Evolutionary conservation across 2,888 invertebrate species (phyloP), one percentile per base, ranked within the genome.

Genomic region (Caenorhabditis sulstoni): DNA sequence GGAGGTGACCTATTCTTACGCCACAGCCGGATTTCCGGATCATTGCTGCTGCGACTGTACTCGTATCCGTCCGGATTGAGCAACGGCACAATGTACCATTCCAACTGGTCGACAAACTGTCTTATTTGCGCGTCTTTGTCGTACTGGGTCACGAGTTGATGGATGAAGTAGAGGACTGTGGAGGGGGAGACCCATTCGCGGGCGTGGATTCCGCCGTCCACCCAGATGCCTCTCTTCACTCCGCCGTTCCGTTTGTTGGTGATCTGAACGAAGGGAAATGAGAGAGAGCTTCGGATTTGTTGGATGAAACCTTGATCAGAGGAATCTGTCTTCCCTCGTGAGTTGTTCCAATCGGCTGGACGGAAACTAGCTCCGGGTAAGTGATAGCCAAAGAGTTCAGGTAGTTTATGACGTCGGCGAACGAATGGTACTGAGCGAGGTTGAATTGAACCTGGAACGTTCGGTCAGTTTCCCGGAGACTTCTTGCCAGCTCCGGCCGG

Each of bases 271-370:
- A 16, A 18, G 18, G 50, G 5, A 16, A 12, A 39, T 61, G 7
- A 18, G 22, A 16, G 16, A 8, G 12, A 22, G 16, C n/a, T n/a
- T n/a, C n/a, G n/a, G n/a, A n/a, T n/a, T n/a, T n/a, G n/a, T n/a
- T 44, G 20, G 18, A 20, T 5, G 9, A 35, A 12, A 89, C 89
- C 83, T 88, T 90, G 58, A 90, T 88, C 44, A 90, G 62, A 11
- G 88, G 87, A 58, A 90, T 89, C 79, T 89, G 89, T 22, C 90
- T 61, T 37, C 88, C 88, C 68, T 90, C 90, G 61, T 90, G 90
- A 8, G 90, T 89, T 1, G 87, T 87, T 12, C 90, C 90, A 58
- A 90, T 90, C 9, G 89, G 89, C 52, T 86, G 84, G 9, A 90
- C 90, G 8, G 86, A 85, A 20, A 90, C 89, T 3, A 88, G 66